phyloP scores from a whole-genome alignment of 2,113 vertebrate species.

The Crotalus tigris region DNA sequence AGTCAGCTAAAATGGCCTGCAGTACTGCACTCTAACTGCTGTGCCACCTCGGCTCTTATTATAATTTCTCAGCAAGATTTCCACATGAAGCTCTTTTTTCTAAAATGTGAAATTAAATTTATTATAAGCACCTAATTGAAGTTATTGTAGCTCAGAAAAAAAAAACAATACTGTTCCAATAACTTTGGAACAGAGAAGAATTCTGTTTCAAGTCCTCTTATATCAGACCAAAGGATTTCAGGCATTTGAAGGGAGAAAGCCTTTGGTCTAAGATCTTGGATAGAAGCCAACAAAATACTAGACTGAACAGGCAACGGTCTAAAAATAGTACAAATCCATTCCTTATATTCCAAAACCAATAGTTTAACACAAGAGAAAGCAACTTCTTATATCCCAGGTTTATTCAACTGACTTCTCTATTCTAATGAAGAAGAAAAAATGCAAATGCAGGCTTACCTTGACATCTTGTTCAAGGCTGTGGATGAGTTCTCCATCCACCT shows the following conservation, averaged over 20 bases:
- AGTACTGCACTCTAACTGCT: too few relatives aligned
- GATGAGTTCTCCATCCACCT: slow-evolving; percentile 93
- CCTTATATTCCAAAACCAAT: neutral
- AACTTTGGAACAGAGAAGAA: neutral
- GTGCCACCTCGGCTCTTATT: too few relatives aligned
- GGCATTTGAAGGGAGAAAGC: neutral
- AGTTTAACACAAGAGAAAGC: neutral
- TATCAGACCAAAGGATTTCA: neutral
- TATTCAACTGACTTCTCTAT: neutral
- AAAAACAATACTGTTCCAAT: neutral
- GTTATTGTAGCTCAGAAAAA: neutral
- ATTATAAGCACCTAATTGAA: neutral
- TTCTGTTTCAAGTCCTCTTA: neutral
- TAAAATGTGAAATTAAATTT: neutral
- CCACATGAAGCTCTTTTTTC: neutral
- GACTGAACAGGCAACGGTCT: neutral
- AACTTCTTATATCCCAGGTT: neutral
- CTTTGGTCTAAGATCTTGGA: neutral
- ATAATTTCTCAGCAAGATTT: neutral
- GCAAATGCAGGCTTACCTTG: slow-evolving; percentile 76
- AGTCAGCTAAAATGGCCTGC: too few relatives aligned
- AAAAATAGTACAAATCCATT: neutral
- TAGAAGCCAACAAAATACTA: neutral
- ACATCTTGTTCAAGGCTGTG: slow-evolving; percentile 93
- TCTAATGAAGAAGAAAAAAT: too few relatives aligned